Base-by-base conservation (phyloP, 1,140 invertebrate species). In the Dufourea novaeangliae region DNA sequence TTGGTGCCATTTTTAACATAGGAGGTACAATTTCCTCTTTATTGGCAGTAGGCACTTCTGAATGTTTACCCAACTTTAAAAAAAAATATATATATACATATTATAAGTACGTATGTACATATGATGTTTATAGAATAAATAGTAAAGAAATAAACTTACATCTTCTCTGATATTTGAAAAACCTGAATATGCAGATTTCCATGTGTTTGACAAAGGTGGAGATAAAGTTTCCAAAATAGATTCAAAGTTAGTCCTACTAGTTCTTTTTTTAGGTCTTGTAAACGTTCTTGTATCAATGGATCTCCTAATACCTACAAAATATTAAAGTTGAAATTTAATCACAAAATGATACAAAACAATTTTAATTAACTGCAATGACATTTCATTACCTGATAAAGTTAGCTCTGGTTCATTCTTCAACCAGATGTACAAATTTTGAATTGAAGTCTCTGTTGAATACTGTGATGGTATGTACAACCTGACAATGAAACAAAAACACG, bases 221-320 rank as follows among this genome's bases (percentile, higher is more conserved):
- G 89, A 86, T 32, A 89, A 78, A 66, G 87, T 85, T 82, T 93
- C 90, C n/a, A 87, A 88, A 67, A 90, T 90, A 67, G 88, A 87
- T 72, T 92, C 92, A 54, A 92, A 91, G 78, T 88, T 91, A 37
- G 88, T 86, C 59, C 90, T 86, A 37, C 54, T 87, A 20, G 86
- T 85, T 20, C 87, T 85, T 81, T 91, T 92, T 79, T 93, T 93
- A 7, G 92, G 90, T 78, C 93, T 89, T 14, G 92, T 93, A 82
- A 93, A 93, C 61, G 93, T 93, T 79, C 92, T 87, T 3, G 93
- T 92, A 73, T 93, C 92, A 17, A 93, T 88, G 61, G 67, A 84
- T 86, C 85, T 91, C 79, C 69, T 88, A 39, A 78, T 87, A 62
- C 59, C 87, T 87, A 29, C n/a, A 76, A 50, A 27, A 78, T 25